A percentile compares a stretch with the other conserved stretches of the same genome.
phyloP scores from a whole-genome alignment of 1,140 invertebrate genomes.

The Geopemphigus sp. region DNA sequence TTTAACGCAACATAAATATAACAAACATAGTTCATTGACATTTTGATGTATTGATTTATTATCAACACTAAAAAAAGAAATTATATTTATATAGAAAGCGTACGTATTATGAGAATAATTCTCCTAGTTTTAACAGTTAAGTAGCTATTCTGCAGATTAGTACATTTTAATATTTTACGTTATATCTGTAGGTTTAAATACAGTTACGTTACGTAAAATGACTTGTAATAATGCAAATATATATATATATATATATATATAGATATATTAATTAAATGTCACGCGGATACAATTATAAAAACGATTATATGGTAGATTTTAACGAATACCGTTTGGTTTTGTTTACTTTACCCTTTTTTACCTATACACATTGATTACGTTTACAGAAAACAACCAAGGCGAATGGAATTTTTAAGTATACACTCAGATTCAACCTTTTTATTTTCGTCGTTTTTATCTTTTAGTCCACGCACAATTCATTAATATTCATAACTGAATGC shows the following conservation, averaged over 20 bases:
- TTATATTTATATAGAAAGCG: background rate
- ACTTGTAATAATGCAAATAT: background rate
- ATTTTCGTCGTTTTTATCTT: slow-evolving; percentile 18
- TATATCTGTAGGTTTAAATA: background rate
- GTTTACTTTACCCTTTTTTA: background rate
- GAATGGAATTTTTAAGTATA: background rate
- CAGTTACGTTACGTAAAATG: background rate
- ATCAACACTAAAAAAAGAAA: background rate
- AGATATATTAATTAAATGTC: background rate
- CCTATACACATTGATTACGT: background rate
- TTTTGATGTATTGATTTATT: background rate
- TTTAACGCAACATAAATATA: background rate
- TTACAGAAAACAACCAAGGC: background rate
- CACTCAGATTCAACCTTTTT: background rate
- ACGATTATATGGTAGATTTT: background rate
- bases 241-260: background rate
- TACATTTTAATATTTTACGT: background rate
- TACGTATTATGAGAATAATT: background rate
- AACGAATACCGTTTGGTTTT: background rate
- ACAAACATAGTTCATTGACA: slow-evolving; percentile 6
- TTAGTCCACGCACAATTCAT: slow-evolving; percentile 13
- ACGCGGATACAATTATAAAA: background rate
- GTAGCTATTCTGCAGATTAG: background rate
- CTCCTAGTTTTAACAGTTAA: background rate
- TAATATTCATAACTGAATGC: slow-evolving; percentile 31